Conservation (phyloP, 2,113 vertebrate species). For the Megaceryle torquata region DNA sequence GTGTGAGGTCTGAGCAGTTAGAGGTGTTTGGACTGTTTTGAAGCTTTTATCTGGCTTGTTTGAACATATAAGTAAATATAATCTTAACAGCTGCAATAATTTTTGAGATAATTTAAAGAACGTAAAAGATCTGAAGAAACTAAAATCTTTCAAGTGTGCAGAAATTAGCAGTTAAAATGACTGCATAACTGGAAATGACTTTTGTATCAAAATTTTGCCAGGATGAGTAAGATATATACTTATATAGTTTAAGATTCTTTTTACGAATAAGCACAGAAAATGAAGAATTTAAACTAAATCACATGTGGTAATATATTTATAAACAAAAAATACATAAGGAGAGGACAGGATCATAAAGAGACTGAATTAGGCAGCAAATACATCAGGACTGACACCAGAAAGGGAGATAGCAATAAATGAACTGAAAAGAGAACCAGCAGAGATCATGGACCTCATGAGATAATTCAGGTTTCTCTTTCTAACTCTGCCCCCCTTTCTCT, state of each 20-base stretch:
- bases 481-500: not conserved
- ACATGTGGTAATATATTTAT: rapidly evolving
- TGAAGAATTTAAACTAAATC: not conserved
- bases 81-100: not conserved
- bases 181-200: not conserved
- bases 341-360: not conserved
- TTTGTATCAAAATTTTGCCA: not conserved
- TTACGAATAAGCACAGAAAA: not conserved
- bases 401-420: not conserved
- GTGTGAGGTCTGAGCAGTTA: not conserved
- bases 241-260: not conserved
- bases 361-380: not conserved
- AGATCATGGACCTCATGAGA: not conserved
- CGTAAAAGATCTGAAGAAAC: not conserved
- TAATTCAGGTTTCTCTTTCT: not conserved
- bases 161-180: not conserved
- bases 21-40: not conserved
- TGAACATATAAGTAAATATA: not conserved
- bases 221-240: not conserved
- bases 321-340: not conserved
- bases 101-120: not conserved
- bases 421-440: not conserved
- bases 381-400: not conserved
- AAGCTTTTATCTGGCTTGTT: not conserved
- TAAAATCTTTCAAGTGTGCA: not conserved